These are phyloP conservation scores for Venustoraphidia nigricollis DNA, from an alignment of 2,888 invertebrate species.

Conservation along the genomic window DNA sequence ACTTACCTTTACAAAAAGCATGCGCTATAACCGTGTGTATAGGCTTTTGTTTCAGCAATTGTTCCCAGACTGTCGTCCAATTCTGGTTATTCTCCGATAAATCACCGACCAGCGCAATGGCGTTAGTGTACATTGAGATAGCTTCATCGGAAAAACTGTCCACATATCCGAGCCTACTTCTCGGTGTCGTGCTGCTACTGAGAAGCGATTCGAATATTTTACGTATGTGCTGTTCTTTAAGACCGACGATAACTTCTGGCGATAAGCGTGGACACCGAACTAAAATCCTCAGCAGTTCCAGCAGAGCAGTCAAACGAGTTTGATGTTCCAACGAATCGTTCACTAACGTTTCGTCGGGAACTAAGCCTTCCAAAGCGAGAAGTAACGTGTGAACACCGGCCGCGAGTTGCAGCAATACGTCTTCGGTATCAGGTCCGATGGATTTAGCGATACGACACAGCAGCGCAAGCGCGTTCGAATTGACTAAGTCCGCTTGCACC, in stretches of 20 bases:
- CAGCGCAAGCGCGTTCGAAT: conserved; percentile 28
- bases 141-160: conserved; percentile 24
- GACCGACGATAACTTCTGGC: conserved; percentile 23
- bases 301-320: conserved; percentile 27
- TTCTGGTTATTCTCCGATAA: conserved; percentile 27
- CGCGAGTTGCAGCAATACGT: conserved; percentile 20
- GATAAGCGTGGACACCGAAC: conserved; percentile 21
- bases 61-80: conserved; percentile 30
- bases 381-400: conserved; percentile 28
- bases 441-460: conserved; percentile 27
- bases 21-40: conserved; percentile 33
- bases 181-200: conserved; percentile 14
- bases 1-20: conserved; percentile 31
- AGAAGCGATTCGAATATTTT: conserved; percentile 28
- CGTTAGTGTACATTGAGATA: conserved; percentile 31
- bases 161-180: conserved; percentile 15
- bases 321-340: conserved; percentile 21
- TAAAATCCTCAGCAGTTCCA: conserved; percentile 32
- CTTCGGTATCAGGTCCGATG: conserved; percentile 14
- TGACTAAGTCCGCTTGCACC: conserved; percentile 29
- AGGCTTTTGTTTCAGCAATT: conserved; percentile 26
- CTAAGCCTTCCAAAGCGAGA: conserved; percentile 22
- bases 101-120: conserved; percentile 31
- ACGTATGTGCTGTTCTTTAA: conserved; percentile 25
- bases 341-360: conserved; percentile 18